Conservation (phyloP, 2,113 vertebrate genomes). For the Dinomys branickii region DNA sequence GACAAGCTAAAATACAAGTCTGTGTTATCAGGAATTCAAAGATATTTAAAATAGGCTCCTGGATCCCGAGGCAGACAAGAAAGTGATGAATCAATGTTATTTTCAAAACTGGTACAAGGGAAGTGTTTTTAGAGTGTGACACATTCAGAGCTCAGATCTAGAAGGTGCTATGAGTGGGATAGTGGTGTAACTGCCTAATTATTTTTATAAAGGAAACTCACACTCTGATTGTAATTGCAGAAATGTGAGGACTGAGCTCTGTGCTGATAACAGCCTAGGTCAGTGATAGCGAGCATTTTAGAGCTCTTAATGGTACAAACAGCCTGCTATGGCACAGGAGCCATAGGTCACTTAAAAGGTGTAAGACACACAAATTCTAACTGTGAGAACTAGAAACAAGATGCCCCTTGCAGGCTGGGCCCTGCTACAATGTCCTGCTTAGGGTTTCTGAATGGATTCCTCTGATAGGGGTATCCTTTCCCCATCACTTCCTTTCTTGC, state of each 20-base stretch:
- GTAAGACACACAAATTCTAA: not conserved
- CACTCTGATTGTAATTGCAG: not conserved
- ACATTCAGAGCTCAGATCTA: not conserved
- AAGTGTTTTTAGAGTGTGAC: not conserved
- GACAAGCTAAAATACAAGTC: not conserved
- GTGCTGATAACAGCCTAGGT: not conserved
- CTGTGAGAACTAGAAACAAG: not conserved
- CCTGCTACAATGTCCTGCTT: not conserved
- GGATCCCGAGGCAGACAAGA: not conserved
- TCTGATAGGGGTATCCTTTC: not conserved
- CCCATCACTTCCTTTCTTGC: not conserved
- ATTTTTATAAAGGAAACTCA: constrained; percentile 30
- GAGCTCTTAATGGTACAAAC: not conserved
- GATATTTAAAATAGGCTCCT: not conserved
- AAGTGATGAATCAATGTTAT: not conserved
- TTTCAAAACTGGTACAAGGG: not conserved
- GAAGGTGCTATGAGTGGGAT: not conserved
- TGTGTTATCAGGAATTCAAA: not conserved
- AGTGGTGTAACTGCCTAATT: constrained; percentile 10
- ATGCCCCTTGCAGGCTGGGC: accelerated
- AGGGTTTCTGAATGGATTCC: not conserved
- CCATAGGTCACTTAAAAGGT: not conserved
- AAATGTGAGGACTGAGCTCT: not conserved
- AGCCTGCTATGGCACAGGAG: not conserved
- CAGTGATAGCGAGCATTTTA: not conserved